A percentile compares a stretch with the other conserved stretches of the same genome.
Conservation (phyloP, 2,888 invertebrate genomes). For the Holacanthella duospinosa region DNA sequence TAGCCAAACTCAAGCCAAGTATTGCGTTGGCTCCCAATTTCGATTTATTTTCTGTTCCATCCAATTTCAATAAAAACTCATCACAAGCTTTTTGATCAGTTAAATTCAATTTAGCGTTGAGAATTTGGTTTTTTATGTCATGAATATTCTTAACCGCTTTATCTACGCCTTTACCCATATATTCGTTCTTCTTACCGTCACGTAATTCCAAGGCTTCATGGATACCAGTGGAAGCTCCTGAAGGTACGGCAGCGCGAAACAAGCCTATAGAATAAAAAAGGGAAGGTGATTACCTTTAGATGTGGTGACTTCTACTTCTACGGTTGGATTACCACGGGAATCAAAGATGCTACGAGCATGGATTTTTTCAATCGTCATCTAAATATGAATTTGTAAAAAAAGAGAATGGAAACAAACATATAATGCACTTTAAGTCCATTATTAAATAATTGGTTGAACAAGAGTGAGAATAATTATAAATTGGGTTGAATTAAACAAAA, state of each 20-base stretch:
- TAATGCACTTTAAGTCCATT: no score
- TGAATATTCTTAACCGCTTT: constrained; percentile 92
- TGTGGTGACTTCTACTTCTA: constrained; percentile 70
- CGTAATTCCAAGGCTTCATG: constrained; percentile 95
- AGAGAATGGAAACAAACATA: no score
- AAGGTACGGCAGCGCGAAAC: constrained; percentile 90
- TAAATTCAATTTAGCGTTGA: constrained; percentile 73
- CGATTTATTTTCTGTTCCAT: constrained; percentile 96
- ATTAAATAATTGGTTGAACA: no score
- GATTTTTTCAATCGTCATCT: constrained; percentile 82
- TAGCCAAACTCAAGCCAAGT: constrained; percentile 90
- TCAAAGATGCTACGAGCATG: constrained; percentile 96
- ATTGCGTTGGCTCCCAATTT: constrained; percentile 96
- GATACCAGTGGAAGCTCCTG: constrained; percentile 94
- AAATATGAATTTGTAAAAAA: no score
- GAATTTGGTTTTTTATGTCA: constrained; percentile 40
- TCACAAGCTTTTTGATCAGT: constrained; percentile 78
- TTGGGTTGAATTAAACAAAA: no score
- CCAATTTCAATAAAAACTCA: constrained; percentile 71
- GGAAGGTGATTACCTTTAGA: no score
- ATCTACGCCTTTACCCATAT: constrained; percentile 90
- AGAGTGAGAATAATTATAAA: no score
- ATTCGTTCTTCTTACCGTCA: constrained; percentile 76
- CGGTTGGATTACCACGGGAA: constrained; percentile 97
- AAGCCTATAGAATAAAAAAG: no score